Conservation (phyloP, 2,113 vertebrate species). For the Sebastes fasciatus region DNA sequence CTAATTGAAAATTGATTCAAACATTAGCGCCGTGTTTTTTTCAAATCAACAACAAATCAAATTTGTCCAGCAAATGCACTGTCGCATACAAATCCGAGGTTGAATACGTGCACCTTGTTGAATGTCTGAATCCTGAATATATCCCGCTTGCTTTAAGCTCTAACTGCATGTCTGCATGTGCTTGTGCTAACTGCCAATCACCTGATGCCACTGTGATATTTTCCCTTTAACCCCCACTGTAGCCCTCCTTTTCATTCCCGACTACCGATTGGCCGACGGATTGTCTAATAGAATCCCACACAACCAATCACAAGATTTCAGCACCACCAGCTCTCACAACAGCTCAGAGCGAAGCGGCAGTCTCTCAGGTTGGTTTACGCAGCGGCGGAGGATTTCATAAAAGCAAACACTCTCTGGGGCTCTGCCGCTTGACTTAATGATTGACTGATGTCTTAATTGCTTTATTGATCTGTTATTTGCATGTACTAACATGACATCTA, state of each 20-base stretch:
- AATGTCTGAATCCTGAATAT: constrained; percentile 44
- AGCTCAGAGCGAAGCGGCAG: constrained; percentile 99
- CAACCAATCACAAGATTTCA: constrained; percentile 99
- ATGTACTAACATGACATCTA: constrained; percentile 65
- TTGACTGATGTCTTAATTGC: constrained; percentile 71
- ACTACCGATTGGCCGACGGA: constrained; percentile 99
- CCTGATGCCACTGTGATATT: constrained; percentile 95
- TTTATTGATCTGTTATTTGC: constrained; percentile 76
- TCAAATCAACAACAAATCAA: constrained; percentile 22
- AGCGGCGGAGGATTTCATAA: constrained; percentile 69
- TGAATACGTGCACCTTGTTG: constrained; percentile 14
- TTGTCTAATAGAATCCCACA: constrained; percentile 99
- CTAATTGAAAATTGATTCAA: not conserved
- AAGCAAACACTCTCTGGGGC: constrained; percentile 44
- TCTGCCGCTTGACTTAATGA: constrained; percentile 63
- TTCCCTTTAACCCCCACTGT: constrained; percentile 97
- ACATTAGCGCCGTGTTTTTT: constrained; percentile 2
- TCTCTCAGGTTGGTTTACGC: constrained; percentile 98
- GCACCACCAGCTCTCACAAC: constrained; percentile 99
- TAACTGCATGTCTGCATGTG: constrained; percentile 98
- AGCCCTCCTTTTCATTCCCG: constrained; percentile 99
- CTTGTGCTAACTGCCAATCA: constrained; percentile 94
- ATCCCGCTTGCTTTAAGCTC: constrained; percentile 84
- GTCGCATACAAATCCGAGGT: constrained; percentile 18
- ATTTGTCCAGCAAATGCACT: not conserved